These are phyloP conservation scores for Atherinosoma microstoma DNA, from an alignment of 2,797 vertebrate genomes.

Conservation along the genomic window DNA sequence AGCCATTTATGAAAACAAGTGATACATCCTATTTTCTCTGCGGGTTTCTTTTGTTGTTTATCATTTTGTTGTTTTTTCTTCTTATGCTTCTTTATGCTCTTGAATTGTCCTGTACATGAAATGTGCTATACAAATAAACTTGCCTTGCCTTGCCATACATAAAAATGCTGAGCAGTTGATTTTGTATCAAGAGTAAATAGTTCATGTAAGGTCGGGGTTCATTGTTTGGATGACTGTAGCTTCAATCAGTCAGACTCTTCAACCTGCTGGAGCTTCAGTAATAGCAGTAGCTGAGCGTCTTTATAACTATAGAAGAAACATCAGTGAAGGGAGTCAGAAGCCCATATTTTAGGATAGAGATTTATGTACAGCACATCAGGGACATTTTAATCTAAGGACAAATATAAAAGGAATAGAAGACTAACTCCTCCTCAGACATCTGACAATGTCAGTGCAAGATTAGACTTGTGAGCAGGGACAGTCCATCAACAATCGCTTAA, in stretches of 20 bases:
- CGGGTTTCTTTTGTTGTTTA: no score
- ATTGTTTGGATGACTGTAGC: neutral
- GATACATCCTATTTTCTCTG: no score
- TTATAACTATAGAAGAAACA: neutral
- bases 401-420: neutral
- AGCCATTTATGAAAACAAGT: no score
- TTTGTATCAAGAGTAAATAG: neutral
- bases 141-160: neutral
- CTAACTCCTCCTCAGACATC: neutral
- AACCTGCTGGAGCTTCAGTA: neutral
- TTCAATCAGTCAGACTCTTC: neutral
- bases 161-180: neutral
- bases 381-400: neutral
- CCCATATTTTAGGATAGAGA: neutral
- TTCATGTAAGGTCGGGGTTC: neutral
- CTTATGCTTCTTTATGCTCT: no score
- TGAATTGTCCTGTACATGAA: no score
- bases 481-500: neutral
- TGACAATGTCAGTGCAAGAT: neutral
- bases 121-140: no score
- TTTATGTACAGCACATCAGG: neutral
- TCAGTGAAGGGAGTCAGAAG: neutral
- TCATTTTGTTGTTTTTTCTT: no score
- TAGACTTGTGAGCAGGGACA: neutral
- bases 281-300: neutral